A percentile compares a stretch with the other conserved stretches of the same genome.
These are phyloP conservation scores for Cotesia chilonis DNA, from an alignment of 1,140 invertebrate species.

Conservation along the genomic window DNA sequence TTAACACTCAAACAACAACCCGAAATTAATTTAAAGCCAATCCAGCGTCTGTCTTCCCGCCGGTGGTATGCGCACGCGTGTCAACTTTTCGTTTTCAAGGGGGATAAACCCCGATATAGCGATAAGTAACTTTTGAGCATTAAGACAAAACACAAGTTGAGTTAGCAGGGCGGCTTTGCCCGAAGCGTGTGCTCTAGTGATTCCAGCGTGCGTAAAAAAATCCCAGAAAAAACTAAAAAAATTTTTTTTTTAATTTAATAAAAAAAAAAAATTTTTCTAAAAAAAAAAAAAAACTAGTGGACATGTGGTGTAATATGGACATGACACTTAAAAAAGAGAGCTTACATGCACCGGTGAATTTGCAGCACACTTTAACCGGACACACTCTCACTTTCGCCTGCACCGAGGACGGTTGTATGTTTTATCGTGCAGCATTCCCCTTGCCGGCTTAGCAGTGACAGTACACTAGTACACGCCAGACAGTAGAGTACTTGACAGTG, in stretches of 20 bases:
- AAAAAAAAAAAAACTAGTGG: no score
- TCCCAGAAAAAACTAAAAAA: neutral
- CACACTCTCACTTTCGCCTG: slow-evolving; percentile 63
- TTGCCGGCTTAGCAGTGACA: slow-evolving; percentile 37
- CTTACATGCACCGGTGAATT: slow-evolving; percentile 37
- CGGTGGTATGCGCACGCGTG: slow-evolving; percentile 41
- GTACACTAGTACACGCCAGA: no score
- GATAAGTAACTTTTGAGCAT: neutral
- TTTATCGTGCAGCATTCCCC: slow-evolving; percentile 47
- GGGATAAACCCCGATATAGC: neutral
- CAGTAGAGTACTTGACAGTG: slow-evolving; percentile 12
- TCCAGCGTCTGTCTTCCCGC: slow-evolving; percentile 5
- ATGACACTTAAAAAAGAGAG: neutral
- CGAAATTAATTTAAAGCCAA: no score
- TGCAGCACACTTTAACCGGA: slow-evolving; percentile 15
- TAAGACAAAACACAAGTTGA: no score
- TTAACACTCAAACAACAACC: no score
- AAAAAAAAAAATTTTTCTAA: no score
- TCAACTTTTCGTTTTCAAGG: slow-evolving; percentile 44
- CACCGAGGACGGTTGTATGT: slow-evolving; percentile 56
- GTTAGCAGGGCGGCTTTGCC: no score
- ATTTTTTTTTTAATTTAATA: no score
- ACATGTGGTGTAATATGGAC: no score
- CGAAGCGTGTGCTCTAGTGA: no score
- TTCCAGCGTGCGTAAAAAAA: neutral